Evolutionary conservation across 2,113 vertebrate species (phyloP), one percentile per base, ranked within the genome.

Genomic region (Apodemus sylvaticus): DNA sequence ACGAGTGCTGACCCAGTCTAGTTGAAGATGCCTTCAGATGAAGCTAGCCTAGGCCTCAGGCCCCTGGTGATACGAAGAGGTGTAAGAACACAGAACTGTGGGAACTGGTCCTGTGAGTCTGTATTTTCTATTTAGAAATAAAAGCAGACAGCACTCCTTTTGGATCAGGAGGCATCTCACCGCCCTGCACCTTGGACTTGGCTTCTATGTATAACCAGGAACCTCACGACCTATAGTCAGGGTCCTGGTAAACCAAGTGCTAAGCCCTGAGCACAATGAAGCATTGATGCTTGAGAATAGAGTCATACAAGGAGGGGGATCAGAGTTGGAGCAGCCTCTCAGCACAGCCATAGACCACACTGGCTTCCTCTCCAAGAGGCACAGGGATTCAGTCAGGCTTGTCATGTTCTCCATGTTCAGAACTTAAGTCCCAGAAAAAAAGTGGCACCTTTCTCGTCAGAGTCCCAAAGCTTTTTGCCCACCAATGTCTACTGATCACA

Each of bases 211-310:
- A 24, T 26, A n/a, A 34, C 5, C 7, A 74, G 36, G 53, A 70
- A 11, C 29, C 8, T 7, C 0, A 16, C 10, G 24, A 29, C 5
- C 71, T 36, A 34, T 13, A 26, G 51, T 51, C 66, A 51, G 34
- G 58, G 31, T 14, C 16, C 7, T 17, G 26, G 31, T 12, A 58
- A 55, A 26, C 66, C 42, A 74, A 31, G 53, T 7, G 26, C 20
- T n/a, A 74, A 13, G 2, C 29, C 9, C 24, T 6, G 14, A 55
- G 77, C 11, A 26, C 3, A 4, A 8, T 19, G 9, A 58, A 48
- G 64, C 4, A n/a, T 1, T 13, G 6, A 1, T 1, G 3, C 0
- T 1, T 10, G 26, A 62, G 8, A 45, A 22, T 7, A 0, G 34
- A 13, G 70, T 36, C 24, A 2, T 14, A 16, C 9, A 39, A 7